Base-by-base conservation (phyloP, 2,797 vertebrate species). In the Diplodus puntazzo region DNA sequence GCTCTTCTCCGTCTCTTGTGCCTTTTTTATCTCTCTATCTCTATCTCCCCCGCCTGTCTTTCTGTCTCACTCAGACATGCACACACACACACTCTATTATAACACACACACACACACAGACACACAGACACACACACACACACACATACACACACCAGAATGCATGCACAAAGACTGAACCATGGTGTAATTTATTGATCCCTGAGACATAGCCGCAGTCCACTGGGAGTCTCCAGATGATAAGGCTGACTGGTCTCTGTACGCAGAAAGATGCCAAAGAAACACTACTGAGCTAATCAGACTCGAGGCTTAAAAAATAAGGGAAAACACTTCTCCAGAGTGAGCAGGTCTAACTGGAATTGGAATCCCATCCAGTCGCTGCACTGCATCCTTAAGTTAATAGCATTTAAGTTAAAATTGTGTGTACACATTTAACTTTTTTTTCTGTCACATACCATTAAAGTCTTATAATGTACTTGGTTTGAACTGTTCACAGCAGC, bases 171-270 rank as follows among this genome's bases (percentile, higher is more conserved):
- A 10, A 81, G 65, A 90, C 69, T 25, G 5, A 69, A 77, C 27
- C 6, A 43, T 23, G 14, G 60, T 16, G 34, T 81, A 66, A 87
- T 88, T 67, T 85, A 93, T 92, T 88, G 90, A 94, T 93, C 84
- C 49, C 62, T 57, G 50, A 69, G 81, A 89, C 74, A 82, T 73
- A 82, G 63, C 71, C 20, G 50, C 80, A 84, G 85, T 88, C 86
- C 86, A 43, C 70, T 61, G 89, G 87, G 89, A 90, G 54, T 81
- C 66, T 73, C 69, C 54, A 42, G 58, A 16, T 39, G 82, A 92
- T 90, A 83, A 89, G 89, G 85, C 53, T 69, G 87, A 77, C 82
- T 89, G 83, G 64, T 90, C 81, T 83, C 76, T 64, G 50, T 61
- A 70, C 61, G 63, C 73, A 59, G 67, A 75, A 66, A 81, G 72